phyloP scores from a whole-genome alignment of 64 coral and sea anemone species.

The Anthopleura sola region DNA sequence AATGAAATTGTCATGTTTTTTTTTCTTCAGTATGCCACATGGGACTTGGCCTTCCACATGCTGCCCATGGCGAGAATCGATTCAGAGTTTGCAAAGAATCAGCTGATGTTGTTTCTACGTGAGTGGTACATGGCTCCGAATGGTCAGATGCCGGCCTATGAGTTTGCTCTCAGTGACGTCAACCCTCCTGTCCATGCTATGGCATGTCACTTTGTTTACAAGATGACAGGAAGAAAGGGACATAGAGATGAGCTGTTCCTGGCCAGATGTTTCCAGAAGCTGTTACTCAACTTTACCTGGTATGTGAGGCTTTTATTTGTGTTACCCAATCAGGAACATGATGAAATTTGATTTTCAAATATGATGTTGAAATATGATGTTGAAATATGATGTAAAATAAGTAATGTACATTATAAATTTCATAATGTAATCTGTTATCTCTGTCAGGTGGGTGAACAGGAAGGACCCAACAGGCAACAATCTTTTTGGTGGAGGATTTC shows the following conservation, averaged over 20 bases:
- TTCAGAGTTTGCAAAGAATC: constrained; percentile 80
- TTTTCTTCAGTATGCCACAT: constrained; percentile 64
- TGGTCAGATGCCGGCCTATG: constrained; percentile 79
- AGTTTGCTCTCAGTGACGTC: constrained; percentile 82
- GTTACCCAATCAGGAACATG: no score
- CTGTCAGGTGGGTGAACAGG: constrained; percentile 72
- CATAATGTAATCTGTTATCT: not conserved
- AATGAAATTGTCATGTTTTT: not conserved
- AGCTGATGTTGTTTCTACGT: constrained; percentile 77
- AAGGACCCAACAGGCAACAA: constrained; percentile 81
- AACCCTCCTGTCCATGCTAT: constrained; percentile 82
- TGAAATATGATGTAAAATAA: not conserved
- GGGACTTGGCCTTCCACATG: constrained; percentile 91
- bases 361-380: no score
- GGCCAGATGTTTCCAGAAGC: constrained; percentile 80
- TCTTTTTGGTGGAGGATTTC: constrained; percentile 83
- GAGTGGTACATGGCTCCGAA: constrained; percentile 87
- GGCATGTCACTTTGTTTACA: constrained; percentile 63
- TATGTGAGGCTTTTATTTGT: no score
- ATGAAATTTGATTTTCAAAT: no score
- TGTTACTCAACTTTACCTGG: constrained; percentile 87
- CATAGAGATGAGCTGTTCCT: constrained; percentile 70
- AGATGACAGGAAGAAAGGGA: constrained; percentile 57
- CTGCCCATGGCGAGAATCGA: constrained; percentile 68
- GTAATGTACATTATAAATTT: no score